Evolutionary conservation across 2,888 invertebrate genomes (phyloP).

Genomic region (Arctia plantaginis): DNA sequence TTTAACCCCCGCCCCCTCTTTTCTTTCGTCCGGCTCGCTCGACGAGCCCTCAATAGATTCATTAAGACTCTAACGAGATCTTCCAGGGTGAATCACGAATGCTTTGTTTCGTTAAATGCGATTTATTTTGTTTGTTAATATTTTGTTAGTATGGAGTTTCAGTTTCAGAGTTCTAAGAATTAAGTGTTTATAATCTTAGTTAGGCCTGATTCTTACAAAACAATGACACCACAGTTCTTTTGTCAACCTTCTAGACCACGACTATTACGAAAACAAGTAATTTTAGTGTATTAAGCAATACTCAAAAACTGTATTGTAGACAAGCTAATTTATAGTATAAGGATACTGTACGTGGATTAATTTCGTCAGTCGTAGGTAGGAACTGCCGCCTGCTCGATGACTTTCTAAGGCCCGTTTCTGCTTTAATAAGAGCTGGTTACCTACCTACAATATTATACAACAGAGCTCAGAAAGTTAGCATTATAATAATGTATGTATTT

Average conservation of each 20-base stretch:
- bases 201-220: neutral
- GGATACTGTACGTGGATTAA: neutral
- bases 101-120: slow-evolving; percentile 83
- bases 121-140: slow-evolving; percentile 79
- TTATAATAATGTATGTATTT: too few relatives aligned
- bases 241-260: neutral
- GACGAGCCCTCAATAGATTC: slow-evolving; percentile 84
- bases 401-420: too few relatives aligned
- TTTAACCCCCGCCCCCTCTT: slow-evolving; percentile 66
- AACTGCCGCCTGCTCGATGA: too few relatives aligned
- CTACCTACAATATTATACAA: too few relatives aligned
- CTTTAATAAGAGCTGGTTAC: too few relatives aligned
- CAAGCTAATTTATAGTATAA: neutral
- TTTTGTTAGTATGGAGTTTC: slow-evolving; percentile 54
- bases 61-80: slow-evolving; percentile 85
- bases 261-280: neutral
- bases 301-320: neutral
- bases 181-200: slow-evolving; percentile 15
- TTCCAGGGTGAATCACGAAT: slow-evolving; percentile 79
- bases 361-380: too few relatives aligned
- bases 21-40: slow-evolving; percentile 79
- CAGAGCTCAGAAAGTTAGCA: too few relatives aligned
- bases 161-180: slow-evolving; percentile 23
- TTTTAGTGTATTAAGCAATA: neutral
- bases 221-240: neutral